Evolutionary conservation across 2,113 vertebrate species (phyloP).

Genomic region (Fregata magnificens): DNA sequence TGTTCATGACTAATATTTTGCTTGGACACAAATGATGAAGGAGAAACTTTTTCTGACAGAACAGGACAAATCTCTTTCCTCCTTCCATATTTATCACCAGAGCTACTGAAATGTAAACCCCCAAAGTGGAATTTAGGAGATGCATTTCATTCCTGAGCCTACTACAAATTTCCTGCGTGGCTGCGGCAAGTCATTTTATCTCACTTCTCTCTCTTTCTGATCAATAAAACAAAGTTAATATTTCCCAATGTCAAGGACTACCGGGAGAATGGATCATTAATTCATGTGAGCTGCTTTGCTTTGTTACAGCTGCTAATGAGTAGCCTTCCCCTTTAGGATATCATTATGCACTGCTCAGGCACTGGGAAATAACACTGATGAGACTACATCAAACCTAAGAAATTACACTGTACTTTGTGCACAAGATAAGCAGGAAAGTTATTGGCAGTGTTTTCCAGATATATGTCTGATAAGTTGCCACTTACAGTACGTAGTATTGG

Average conservation of each 20-base stretch:
- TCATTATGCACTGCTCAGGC: not conserved
- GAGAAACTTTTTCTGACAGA: not conserved
- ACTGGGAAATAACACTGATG: not conserved
- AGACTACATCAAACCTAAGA: not conserved
- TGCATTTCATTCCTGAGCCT: not conserved
- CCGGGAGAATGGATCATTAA: not conserved
- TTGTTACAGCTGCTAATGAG: slow-evolving; percentile 28
- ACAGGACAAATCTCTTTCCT: not conserved
- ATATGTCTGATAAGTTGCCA: not conserved
- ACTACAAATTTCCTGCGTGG: not conserved
- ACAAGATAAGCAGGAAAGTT: not conserved
- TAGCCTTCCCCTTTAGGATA: slow-evolving; percentile 2
- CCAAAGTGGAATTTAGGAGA: not conserved
- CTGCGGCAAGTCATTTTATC: not conserved
- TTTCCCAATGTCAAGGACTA: slow-evolving; percentile 1
- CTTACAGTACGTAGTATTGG: not conserved
- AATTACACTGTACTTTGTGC: not conserved
- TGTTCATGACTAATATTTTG: not conserved
- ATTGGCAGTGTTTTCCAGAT: not conserved
- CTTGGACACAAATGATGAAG: not conserved
- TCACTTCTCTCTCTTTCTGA: not conserved
- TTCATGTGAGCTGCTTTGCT: not conserved
- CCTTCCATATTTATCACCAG: not conserved
- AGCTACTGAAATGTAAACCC: not conserved
- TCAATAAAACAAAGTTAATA: slow-evolving; percentile 48